Conservation (phyloP, 2,797 vertebrate genomes). For the Channallabes apus region DNA sequence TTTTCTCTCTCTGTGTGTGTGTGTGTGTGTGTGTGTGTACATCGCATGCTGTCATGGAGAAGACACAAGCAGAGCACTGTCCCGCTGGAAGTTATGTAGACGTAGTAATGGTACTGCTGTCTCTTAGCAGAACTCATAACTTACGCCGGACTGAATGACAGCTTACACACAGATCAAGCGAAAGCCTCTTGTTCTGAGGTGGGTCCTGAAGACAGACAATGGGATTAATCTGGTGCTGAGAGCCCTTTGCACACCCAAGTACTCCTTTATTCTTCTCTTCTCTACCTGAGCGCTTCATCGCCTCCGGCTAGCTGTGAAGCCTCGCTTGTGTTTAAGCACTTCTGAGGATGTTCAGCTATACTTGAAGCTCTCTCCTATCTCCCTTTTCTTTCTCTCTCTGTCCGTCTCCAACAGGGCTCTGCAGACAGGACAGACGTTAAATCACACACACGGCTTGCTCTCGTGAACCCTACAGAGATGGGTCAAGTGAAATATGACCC, state of each 20-base stretch:
- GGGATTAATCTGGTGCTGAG: conserved; percentile 40
- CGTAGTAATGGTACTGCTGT: conserved; percentile 11
- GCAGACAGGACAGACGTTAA: conserved; percentile 62
- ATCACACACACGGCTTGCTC: conserved; percentile 60
- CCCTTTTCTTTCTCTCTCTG: conserved; percentile 14
- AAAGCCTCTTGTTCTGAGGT: conserved; percentile 17
- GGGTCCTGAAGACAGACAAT: conserved; percentile 32
- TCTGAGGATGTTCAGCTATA: conserved; percentile 34
- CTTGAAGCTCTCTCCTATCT: conserved; percentile 37
- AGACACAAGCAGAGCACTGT: conserved; percentile 30
- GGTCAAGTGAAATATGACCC: conserved; percentile 53
- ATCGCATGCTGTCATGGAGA: conserved; percentile 15
- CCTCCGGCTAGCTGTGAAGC: conserved; percentile 42
- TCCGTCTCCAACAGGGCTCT: conserved; percentile 44
- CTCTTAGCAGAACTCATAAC: conserved; percentile 24
- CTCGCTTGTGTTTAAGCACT: background rate
- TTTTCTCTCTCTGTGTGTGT: too few relatives aligned
- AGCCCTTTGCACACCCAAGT: conserved; percentile 43
- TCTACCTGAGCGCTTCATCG: conserved; percentile 32
- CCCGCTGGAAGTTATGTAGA: conserved; percentile 32
- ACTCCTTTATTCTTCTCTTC: conserved; percentile 35
- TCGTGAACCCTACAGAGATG: conserved; percentile 41
- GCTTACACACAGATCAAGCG: conserved; percentile 32
- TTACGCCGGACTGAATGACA: conserved; percentile 25
- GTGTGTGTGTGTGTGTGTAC: background rate